These are phyloP conservation scores for Machimus atricapillus DNA, from an alignment of 2,888 invertebrate genomes.

Conservation along the genomic window DNA sequence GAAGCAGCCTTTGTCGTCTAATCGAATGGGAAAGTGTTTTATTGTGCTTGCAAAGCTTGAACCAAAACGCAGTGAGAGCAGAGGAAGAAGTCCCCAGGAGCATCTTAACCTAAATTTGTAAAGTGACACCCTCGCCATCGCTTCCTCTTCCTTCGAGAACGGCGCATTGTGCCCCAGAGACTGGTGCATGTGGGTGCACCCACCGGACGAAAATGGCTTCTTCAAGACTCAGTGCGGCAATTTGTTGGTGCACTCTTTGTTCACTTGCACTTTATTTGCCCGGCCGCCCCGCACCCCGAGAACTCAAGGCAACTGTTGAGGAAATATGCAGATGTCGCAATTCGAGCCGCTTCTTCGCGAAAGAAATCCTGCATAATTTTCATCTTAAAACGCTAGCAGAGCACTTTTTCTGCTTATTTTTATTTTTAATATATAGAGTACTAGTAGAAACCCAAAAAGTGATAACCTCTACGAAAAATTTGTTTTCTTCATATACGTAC, in stretches of 20 bases:
- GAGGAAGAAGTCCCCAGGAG: not conserved
- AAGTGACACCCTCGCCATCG: not conserved
- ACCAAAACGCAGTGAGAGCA: not conserved
- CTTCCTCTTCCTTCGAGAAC: not conserved
- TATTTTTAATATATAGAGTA: not conserved
- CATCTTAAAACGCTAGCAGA: not conserved
- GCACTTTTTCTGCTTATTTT: not conserved
- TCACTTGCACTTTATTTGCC: conserved; percentile 20
- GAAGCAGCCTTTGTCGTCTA: not conserved
- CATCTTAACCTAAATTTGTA: conserved; percentile 32
- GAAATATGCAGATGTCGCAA: not conserved
- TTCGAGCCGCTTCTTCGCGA: not conserved
- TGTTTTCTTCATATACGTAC: no score
- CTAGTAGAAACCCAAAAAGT: no score
- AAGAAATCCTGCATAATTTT: not conserved
- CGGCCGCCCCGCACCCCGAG: not conserved
- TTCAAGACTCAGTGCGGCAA: not conserved
- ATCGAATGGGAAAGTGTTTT: conserved; percentile 27
- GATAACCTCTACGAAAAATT: no score
- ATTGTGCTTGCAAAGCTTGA: not conserved
- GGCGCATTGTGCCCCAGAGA: not conserved
- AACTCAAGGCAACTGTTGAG: not conserved
- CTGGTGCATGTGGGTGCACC: not conserved
- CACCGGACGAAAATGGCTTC: not conserved
- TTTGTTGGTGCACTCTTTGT: conserved; percentile 2